Percentiles rank a stretch among this genome's conserved stretches.
These are phyloP conservation scores for Amazona finschi DNA, from an alignment of 2,797 vertebrate species.

Conservation along the genomic window DNA sequence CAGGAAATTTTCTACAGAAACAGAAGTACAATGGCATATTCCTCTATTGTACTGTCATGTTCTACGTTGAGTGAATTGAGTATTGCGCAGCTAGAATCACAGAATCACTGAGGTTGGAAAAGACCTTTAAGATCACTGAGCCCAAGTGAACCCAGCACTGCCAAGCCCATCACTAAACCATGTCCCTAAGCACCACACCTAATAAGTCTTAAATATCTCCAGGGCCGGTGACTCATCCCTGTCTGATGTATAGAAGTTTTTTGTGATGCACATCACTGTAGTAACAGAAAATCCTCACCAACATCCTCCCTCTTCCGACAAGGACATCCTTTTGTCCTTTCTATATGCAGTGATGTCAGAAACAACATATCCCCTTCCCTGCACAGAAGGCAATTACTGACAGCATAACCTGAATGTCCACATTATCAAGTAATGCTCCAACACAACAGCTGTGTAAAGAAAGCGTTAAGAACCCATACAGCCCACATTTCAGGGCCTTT, in stretches of 20 bases:
- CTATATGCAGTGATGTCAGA: not conserved
- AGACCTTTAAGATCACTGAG: not conserved
- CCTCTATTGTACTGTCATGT: not conserved
- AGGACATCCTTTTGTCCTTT: not conserved
- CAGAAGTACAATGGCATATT: not conserved
- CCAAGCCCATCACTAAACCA: not conserved
- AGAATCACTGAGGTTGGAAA: not conserved
- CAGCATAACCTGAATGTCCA: rapidly evolving
- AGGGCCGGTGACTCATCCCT: not conserved
- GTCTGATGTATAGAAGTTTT: rapidly evolving
- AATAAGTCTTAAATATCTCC: rapidly evolving
- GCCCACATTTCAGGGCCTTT: not conserved
- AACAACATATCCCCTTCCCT: not conserved
- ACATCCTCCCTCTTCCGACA: not conserved
- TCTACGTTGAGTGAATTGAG: not conserved
- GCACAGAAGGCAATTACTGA: not conserved
- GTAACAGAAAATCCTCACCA: not conserved
- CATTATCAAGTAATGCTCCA: rapidly evolving
- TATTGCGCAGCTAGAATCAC: not conserved
- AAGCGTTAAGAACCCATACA: not conserved
- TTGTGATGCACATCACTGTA: rapidly evolving
- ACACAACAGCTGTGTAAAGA: not conserved
- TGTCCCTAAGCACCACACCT: not conserved
- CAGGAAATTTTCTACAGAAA: not conserved
- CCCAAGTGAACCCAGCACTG: not conserved